Base-by-base conservation (phyloP, 2,888 invertebrate species). In the Aporophyla nigra region DNA sequence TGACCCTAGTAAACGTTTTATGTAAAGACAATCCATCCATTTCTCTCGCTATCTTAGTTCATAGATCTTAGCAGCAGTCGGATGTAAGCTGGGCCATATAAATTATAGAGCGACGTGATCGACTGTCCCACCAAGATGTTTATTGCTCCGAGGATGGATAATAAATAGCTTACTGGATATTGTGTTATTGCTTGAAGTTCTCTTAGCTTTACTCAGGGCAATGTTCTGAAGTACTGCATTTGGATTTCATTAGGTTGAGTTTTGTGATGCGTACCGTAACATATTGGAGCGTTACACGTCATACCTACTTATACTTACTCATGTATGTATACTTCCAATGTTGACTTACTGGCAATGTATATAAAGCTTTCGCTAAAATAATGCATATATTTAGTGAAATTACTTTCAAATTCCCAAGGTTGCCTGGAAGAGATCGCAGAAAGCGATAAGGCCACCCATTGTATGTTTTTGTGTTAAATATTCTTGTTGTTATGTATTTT, bases 21-120 rank as follows among this genome's bases (percentile, higher is more conserved):
- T 80, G 73, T 12, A 5, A 78, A 49, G 73, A 65, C 19, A 80
- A 73, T 65, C 80, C 58, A 65, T 80, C 14, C 2, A 53, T 54
- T 80, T 59, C 58, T 59, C 65, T 59, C 14, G n/a, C 58, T 59
- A 65, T 73, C 63, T 72, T 46, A 72, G 77, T 33, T 80, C 80
- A 73, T 78, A 80, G 73, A 78, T 78, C 78, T 80, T 65, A 65
- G 53, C 33, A 58, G 46, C 27, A 72, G 80, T 53, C 63, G 77
- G 77, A 80, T 80, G 80, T 63, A 72, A 71, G 72, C 58, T 72
- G 73, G 51, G 51, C 56, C 53, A 53, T 59, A 80, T 78, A 78
- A 78, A 78, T 80, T 71, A 65, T 53, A 58, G 33, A 14, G 51
- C 10, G 53, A 63, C 77, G 77, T 80, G 77, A 78, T 78, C 62